Base-by-base conservation (phyloP, 2,113 vertebrate genomes). In the Antechinus stuartii region DNA sequence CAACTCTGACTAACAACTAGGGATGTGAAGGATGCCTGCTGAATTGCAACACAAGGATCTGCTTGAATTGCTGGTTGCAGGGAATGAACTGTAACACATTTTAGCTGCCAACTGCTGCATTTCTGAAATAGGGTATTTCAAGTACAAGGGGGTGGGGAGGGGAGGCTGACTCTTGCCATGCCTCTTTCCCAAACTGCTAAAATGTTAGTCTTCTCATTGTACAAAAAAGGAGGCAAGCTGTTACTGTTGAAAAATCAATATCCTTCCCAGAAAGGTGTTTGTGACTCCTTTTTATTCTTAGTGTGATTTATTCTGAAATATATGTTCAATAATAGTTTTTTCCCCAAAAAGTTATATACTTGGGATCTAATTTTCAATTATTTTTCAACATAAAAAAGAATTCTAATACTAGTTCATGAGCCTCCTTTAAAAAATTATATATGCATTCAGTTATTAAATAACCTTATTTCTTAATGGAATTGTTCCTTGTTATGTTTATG, bases 1-100 rank as follows among this genome's bases (percentile, higher is more conserved):
- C 89, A 96, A 94, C 84, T n/a, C 95, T 92, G 8, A 98, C 26
- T 54, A 22, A 93, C 2, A 91, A 25, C 56, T 49, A 91, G n/a
- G n/a, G 49, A 57, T 2, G 94, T 55, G 54, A 89, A 95, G 94
- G 54, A 94, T 24, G 89, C 4, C n/a, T 93, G 89, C 27, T 68
- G 92, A 93, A 92, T 6, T 91, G 30, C 90, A 97, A 92, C 95
- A 54, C 52, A 47, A 97, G 92, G 92, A 93, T 95, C 93, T 94
- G 93, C 91, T 97, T 93, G 92, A 90, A 52, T 49, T 93, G 92
- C 55, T 95, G 54, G 56, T 94, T 91, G 30, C 12, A 97, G 92
- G 76, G 92, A 91, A 89, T 42, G 93, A 96, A 96, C 94, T 97
- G 54, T 97, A 95, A 98, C 98, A 97, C 93, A 97, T 96, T 98